phyloP scores from a whole-genome alignment of 2,113 vertebrate genomes.

The Myiozetetes cayanensis region DNA sequence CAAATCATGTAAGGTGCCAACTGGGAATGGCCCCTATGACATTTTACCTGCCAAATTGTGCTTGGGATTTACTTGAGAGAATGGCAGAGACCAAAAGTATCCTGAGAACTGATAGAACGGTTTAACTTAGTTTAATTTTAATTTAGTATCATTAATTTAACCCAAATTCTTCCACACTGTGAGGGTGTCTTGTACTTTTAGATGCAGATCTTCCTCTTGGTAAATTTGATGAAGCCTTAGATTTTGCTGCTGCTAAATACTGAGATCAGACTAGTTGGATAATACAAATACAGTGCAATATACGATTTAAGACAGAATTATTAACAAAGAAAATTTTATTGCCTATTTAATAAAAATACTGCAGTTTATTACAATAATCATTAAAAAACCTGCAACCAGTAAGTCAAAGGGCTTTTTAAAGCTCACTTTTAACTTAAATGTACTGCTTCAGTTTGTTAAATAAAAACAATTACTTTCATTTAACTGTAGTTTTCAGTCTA shows the following conservation, averaged over 20 bases:
- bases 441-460: not conserved
- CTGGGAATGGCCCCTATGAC: not conserved
- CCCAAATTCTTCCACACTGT: not conserved
- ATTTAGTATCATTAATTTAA: not conserved
- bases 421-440: not conserved
- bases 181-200: not conserved
- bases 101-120: not conserved
- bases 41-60: not conserved
- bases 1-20: not conserved
- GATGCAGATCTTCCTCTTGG: not conserved
- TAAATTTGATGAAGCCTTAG: not conserved
- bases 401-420: not conserved
- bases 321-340: not conserved
- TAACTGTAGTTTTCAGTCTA: not conserved
- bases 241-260: not conserved
- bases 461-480: not conserved
- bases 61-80: not conserved
- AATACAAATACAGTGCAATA: not conserved
- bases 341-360: not conserved
- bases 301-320: not conserved
- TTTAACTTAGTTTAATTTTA: not conserved
- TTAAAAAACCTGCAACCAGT: not conserved
- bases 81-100: not conserved
- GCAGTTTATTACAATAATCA: not conserved
- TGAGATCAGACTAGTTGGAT: not conserved